A percentile compares a stretch with the other conserved stretches of the same genome.
Conservation (phyloP, 2,888 invertebrate genomes). For the Ctena decussata region DNA sequence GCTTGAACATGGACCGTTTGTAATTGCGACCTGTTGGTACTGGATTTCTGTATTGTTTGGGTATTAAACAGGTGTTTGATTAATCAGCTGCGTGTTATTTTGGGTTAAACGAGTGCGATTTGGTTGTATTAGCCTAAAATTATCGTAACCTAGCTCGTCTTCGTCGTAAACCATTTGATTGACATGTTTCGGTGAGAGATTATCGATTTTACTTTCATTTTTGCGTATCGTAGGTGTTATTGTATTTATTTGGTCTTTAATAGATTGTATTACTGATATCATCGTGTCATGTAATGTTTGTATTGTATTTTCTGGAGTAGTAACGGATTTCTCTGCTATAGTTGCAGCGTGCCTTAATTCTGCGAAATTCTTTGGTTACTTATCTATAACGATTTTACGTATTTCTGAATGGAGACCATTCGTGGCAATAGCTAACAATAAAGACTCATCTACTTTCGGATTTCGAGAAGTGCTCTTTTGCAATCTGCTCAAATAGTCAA, state of each 20-base stretch:
- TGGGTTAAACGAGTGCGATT: no score
- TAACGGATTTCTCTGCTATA: not conserved
- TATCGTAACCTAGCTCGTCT: no score
- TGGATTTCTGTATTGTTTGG: no score
- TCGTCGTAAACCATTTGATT: no score
- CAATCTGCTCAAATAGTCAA: not conserved
- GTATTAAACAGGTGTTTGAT: no score
- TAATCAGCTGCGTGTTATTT: no score
- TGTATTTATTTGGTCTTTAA: constrained; percentile 7
- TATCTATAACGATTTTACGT: not conserved
- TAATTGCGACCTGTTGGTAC: no score
- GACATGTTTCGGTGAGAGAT: no score
- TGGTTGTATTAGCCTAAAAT: no score
- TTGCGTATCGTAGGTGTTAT: no score
- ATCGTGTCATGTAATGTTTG: not conserved
- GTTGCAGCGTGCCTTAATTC: not conserved
- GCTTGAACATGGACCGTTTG: no score
- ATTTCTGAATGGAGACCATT: not conserved
- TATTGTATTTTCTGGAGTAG: not conserved
- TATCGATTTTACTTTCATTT: no score
- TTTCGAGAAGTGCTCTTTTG: not conserved
- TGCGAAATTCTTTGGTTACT: not conserved
- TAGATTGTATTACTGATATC: not conserved
- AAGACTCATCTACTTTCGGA: not conserved
- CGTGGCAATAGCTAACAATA: not conserved